These are phyloP conservation scores for Clunio marinus DNA, from an alignment of 2,888 invertebrate species.

Conservation along the genomic window DNA sequence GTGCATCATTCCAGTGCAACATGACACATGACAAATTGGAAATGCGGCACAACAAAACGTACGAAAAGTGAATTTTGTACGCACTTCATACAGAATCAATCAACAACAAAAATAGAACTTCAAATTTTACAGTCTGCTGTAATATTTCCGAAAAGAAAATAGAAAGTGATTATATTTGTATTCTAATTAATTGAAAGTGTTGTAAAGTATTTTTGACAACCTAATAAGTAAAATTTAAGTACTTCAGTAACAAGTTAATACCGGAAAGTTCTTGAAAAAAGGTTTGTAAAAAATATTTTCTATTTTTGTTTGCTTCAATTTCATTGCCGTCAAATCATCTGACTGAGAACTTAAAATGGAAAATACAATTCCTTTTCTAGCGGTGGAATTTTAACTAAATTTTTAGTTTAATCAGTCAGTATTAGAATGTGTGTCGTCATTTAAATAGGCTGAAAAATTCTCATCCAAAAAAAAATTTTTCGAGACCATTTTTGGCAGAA, in stretches of 20 bases:
- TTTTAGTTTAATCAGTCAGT: too few relatives aligned
- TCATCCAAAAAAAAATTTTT: neutral
- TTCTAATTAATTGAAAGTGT: neutral
- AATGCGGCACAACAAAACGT: slow-evolving; percentile 19
- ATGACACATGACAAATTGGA: neutral
- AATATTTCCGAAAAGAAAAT: slow-evolving; percentile 1
- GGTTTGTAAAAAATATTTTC: neutral
- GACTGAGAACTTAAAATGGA: neutral
- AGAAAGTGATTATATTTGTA: neutral
- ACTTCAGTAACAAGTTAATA: neutral
- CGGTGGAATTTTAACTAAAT: neutral
- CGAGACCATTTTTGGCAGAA: too few relatives aligned
- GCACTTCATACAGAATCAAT: neutral
- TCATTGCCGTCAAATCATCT: neutral
- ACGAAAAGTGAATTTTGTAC: neutral
- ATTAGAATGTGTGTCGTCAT: too few relatives aligned
- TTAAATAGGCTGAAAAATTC: too few relatives aligned
- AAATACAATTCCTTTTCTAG: neutral
- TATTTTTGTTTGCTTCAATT: neutral
- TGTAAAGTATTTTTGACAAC: neutral
- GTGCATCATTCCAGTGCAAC: neutral
- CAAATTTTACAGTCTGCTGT: slow-evolving; percentile 14
- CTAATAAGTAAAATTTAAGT: neutral
- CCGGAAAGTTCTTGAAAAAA: neutral
- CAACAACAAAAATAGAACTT: slow-evolving; percentile 34